Evolutionary conservation across 2,888 invertebrate species (phyloP).

Genomic region (Catotricha subobsoleta): DNA sequence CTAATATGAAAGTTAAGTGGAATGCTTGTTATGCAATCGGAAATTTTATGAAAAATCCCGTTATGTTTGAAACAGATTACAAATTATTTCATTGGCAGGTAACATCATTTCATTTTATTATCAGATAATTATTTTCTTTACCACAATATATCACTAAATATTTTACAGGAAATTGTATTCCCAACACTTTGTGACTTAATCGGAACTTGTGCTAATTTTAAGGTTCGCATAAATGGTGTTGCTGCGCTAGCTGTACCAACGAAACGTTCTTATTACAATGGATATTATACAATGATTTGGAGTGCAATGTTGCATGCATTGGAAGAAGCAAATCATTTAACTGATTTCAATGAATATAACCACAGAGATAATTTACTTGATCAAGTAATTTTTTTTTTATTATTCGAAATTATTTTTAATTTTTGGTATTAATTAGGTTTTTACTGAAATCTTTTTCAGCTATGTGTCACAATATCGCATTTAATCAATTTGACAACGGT

Average conservation of each 20-base stretch:
- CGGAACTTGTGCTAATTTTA: slow-evolving; percentile 61
- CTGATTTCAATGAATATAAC: slow-evolving; percentile 67
- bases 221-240: slow-evolving; percentile 78
- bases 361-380: slow-evolving; percentile 74
- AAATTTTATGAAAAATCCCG: slow-evolving; percentile 50
- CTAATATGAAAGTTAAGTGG: slow-evolving; percentile 79
- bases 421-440: background rate
- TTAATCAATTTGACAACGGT: slow-evolving; percentile 38
- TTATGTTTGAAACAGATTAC: slow-evolving; percentile 29
- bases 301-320: slow-evolving; percentile 50
- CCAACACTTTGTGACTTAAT: slow-evolving; percentile 45
- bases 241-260: slow-evolving; percentile 48
- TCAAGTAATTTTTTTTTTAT: slow-evolving; percentile 36
- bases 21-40: slow-evolving; percentile 81
- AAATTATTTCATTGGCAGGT: slow-evolving; percentile 36
- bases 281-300: slow-evolving; percentile 46
- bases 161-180: slow-evolving; percentile 48
- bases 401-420: background rate
- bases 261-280: slow-evolving; percentile 43
- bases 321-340: slow-evolving; percentile 58
- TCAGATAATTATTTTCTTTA: no score
- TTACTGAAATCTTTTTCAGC: slow-evolving; percentile 24
- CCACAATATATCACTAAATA: no score
- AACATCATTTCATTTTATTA: no score
- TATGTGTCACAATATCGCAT: slow-evolving; percentile 58